Conservation (phyloP, 1,140 invertebrate species). For the Homalodisca vitripennis region DNA sequence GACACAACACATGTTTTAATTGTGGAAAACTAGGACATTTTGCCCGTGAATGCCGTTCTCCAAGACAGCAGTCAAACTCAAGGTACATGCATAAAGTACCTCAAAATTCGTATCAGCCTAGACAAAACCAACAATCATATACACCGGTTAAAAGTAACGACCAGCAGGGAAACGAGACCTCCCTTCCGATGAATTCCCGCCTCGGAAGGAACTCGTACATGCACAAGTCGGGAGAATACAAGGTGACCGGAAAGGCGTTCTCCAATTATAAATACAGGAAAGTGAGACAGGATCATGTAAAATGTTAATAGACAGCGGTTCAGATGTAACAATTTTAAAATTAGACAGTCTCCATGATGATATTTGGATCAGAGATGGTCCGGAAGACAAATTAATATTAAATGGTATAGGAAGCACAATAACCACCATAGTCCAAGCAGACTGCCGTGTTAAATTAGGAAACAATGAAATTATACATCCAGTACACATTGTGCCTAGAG, state of each 20-base stretch:
- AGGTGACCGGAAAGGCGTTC: not conserved
- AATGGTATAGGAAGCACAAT: not conserved
- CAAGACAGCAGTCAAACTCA: not conserved
- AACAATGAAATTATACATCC: not conserved
- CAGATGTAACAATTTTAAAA: slow-evolving; percentile 18
- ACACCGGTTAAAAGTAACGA: too few species aligned
- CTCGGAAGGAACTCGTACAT: not conserved
- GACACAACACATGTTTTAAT: not conserved
- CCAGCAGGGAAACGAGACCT: not conserved
- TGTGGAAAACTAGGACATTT: not conserved
- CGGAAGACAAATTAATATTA: not conserved
- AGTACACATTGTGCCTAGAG: not conserved
- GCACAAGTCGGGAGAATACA: slow-evolving; percentile 8
- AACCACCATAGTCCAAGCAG: not conserved
- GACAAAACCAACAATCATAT: too few species aligned
- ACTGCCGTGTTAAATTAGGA: slow-evolving; percentile 2
- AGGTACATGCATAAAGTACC: too few species aligned
- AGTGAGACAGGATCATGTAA: slow-evolving; percentile 1
- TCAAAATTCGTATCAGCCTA: too few species aligned
- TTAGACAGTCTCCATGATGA: slow-evolving; percentile 5
- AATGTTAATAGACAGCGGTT: slow-evolving; percentile 11
- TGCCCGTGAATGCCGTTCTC: not conserved
- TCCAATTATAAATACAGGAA: not conserved
- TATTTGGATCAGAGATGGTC: slow-evolving; percentile 2
- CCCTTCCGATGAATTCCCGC: slow-evolving; percentile 8